These are phyloP conservation scores for Steinernema hermaphroditum DNA, from an alignment of 2,888 invertebrate genomes.

Conservation along the genomic window DNA sequence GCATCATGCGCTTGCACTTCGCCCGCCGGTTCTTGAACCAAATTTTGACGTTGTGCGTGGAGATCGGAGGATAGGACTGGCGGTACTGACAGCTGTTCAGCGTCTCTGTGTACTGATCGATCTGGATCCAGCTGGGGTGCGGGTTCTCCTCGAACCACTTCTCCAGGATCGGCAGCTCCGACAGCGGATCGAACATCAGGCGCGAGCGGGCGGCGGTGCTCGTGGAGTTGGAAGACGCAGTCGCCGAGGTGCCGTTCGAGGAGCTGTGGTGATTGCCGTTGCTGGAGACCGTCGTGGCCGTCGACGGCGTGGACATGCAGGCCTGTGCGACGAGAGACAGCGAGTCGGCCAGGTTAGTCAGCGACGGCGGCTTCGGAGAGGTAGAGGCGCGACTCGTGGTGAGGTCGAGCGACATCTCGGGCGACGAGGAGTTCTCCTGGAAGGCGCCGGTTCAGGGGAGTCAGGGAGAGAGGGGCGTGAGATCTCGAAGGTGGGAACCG, in stretches of 20 bases:
- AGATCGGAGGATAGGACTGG: constrained; percentile 96
- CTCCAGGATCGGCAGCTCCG: constrained; percentile 77
- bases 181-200: constrained; percentile 97
- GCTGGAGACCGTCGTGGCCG: neutral
- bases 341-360: neutral
- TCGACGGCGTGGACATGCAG: constrained; percentile 5
- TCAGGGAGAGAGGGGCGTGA: neutral
- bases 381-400: constrained; percentile 19
- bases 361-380: constrained; percentile 16
- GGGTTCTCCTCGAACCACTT: constrained; percentile 93
- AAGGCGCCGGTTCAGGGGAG: neutral
- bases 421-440: constrained; percentile 21
- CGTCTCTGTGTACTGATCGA: constrained; percentile 95
- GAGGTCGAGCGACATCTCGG: constrained; percentile 30
- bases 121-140: constrained; percentile 95
- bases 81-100: constrained; percentile 93
- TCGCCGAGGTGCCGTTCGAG: constrained; percentile 14
- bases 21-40: constrained; percentile 93
- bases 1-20: constrained; percentile 85
- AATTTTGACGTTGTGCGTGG: constrained; percentile 98
- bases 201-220: constrained; percentile 76
- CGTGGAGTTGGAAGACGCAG: constrained; percentile 73
- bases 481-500: neutral
- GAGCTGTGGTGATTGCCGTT: constrained; percentile 20
- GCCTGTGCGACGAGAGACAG: constrained; percentile 20